A percentile compares a stretch with the other conserved stretches of the same genome.
Conservation (phyloP, 2,113 vertebrate species). For the Tamias sibiricus region DNA sequence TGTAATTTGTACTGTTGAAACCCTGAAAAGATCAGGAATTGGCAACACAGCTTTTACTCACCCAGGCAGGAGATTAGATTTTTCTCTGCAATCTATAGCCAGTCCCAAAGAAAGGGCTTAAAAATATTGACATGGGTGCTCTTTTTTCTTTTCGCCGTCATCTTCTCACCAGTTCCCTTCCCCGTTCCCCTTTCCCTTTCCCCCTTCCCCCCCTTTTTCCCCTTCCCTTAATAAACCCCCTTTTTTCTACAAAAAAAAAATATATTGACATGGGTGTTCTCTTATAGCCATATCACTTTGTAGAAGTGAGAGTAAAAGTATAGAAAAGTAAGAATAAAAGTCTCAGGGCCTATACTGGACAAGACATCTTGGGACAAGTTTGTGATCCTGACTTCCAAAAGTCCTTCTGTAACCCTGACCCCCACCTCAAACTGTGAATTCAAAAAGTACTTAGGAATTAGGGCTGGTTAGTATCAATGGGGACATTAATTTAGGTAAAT, state of each 20-base stretch:
- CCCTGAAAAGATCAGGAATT: conserved; percentile 18
- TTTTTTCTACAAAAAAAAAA: too few species aligned
- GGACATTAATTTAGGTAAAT: conserved; percentile 35
- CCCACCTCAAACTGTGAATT: background rate
- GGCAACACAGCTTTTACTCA: background rate
- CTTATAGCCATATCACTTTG: background rate
- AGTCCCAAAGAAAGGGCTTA: background rate
- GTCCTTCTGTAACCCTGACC: background rate
- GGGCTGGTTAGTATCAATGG: background rate
- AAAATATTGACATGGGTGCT: background rate
- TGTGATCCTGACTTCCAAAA: background rate
- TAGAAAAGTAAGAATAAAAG: conserved; percentile 2
- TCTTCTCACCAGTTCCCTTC: too few species aligned
- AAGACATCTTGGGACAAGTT: background rate
- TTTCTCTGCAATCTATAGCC: background rate
- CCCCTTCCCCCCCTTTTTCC: too few species aligned
- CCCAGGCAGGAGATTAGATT: background rate
- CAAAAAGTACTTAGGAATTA: conserved; percentile 51
- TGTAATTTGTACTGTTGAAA: background rate
- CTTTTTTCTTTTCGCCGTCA: too few species aligned
- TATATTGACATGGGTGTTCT: background rate
- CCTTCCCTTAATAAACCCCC: too few species aligned
- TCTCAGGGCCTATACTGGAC: background rate
- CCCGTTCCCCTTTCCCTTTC: too few species aligned
- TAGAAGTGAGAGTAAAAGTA: background rate